phyloP scores from a whole-genome alignment of 2,113 vertebrate genomes.

The Ailuropoda melanoleuca region DNA sequence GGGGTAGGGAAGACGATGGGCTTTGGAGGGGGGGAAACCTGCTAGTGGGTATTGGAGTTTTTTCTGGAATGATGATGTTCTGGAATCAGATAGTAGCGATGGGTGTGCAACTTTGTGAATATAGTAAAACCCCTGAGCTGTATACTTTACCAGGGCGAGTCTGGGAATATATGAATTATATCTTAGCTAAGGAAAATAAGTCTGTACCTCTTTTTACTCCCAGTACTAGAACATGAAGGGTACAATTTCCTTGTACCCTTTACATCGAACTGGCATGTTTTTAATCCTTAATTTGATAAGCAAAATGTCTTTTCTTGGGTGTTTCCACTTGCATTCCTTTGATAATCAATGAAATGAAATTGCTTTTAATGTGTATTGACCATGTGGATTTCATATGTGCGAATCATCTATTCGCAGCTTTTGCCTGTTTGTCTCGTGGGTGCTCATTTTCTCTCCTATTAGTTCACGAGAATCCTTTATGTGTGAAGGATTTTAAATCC shows the following conservation, averaged over 20 bases:
- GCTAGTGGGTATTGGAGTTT: neutral
- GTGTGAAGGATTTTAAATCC: neutral
- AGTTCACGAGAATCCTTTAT: neutral
- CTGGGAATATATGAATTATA: neutral
- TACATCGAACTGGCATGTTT: neutral
- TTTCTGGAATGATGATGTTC: neutral
- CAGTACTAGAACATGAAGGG: too few relatives aligned
- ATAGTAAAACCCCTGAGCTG: too few relatives aligned
- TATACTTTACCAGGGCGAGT: neutral
- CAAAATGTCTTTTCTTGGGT: neutral
- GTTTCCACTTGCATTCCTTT: neutral
- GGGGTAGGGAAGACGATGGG: too few relatives aligned
- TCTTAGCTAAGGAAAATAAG: neutral
- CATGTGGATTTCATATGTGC: neutral
- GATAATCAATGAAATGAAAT: neutral
- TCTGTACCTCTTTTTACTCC: neutral
- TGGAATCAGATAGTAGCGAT: neutral
- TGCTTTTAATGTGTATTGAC: neutral
- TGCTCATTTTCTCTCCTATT: neutral
- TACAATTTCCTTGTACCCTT: neutral
- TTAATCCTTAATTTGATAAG: neutral
- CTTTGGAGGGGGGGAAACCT: neutral
- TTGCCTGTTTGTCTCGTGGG: neutral
- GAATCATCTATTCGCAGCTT: neutral
- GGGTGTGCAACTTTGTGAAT: neutral